Conservation (phyloP, 2,113 vertebrate genomes). For the Egretta garzetta region DNA sequence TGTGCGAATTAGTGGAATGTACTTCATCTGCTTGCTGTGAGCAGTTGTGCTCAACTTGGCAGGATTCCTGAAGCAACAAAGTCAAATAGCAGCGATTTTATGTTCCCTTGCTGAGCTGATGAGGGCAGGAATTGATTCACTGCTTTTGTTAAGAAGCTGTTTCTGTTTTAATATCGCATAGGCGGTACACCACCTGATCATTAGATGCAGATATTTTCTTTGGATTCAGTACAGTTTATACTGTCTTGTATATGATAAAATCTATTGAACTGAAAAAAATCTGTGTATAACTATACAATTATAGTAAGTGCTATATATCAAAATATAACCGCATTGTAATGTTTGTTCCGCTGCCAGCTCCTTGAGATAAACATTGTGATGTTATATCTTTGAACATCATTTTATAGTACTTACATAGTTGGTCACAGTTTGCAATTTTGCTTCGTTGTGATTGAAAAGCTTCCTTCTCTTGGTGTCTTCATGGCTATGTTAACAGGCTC, state of each 20-base stretch:
- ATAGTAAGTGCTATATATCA: background rate
- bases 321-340: background rate
- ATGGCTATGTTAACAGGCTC: background rate
- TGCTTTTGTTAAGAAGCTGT: constrained; percentile 27
- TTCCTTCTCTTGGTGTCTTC: background rate
- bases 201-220: background rate
- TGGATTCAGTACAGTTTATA: background rate
- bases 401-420: background rate
- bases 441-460: background rate
- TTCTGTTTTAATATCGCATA: background rate
- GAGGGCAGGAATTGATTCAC: constrained; percentile 22
- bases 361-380: background rate
- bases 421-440: background rate
- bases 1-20: background rate
- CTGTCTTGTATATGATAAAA: background rate
- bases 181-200: background rate
- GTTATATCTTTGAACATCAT: background rate
- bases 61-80: constrained; percentile 14
- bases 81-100: constrained; percentile 39
- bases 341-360: background rate
- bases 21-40: constrained; percentile 26
- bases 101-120: constrained; percentile 28
- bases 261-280: background rate
- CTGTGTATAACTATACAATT: background rate
- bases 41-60: constrained; percentile 18